Conservation (phyloP, 2,888 invertebrate genomes). For the Drosophila suboccidentalis region DNA sequence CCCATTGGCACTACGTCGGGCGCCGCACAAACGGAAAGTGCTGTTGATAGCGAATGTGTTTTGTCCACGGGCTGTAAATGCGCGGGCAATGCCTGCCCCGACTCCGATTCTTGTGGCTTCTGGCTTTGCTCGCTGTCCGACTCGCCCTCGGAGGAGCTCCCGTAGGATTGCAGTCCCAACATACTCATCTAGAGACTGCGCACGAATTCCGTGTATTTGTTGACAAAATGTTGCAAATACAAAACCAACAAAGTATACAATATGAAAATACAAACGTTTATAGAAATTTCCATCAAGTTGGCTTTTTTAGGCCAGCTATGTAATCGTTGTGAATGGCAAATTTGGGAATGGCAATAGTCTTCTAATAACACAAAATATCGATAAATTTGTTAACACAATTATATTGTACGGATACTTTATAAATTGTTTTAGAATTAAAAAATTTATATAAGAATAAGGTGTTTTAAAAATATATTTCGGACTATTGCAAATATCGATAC, state of each 20-base stretch:
- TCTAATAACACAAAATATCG: neutral
- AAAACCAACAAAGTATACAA: conserved; percentile 64
- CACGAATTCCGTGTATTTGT: conserved; percentile 66
- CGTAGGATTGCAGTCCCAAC: conserved; percentile 91
- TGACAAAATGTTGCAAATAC: conserved; percentile 73
- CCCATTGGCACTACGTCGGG: conserved; percentile 94
- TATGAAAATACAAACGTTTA: conserved; percentile 70
- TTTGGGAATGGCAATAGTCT: conserved; percentile 10
- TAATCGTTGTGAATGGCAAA: conserved; percentile 34
- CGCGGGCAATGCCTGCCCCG: conserved; percentile 78
- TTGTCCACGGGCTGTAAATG: conserved; percentile 88
- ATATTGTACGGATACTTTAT: neutral
- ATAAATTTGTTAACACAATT: neutral
- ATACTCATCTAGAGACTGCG: conserved; percentile 85
- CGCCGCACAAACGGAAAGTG: conserved; percentile 91
- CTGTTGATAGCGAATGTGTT: conserved; percentile 88
- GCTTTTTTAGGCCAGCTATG: conserved; percentile 26
- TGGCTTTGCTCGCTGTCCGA: conserved; percentile 86
- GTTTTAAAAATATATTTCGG: neutral
- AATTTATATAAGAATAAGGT: no score
- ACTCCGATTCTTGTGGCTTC: conserved; percentile 15
- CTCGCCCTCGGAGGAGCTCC: conserved; percentile 88
- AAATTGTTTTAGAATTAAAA: neutral
- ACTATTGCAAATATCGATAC: neutral
- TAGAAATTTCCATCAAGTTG: conserved; percentile 69